Conservation (phyloP, 2,797 vertebrate genomes). For the Lithobates sylvaticus region DNA sequence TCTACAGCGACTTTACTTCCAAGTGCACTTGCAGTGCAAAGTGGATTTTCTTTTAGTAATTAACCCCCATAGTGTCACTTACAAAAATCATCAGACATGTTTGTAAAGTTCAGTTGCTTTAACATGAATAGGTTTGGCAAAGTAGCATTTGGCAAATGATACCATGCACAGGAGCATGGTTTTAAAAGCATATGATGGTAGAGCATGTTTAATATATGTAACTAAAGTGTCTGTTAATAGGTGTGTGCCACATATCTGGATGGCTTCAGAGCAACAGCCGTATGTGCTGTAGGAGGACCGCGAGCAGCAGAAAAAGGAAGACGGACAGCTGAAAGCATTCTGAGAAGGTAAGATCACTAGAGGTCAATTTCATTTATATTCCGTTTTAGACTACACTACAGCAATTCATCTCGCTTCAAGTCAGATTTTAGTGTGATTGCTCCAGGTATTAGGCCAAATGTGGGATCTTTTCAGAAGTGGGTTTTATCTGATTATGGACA, state of each 20-base stretch:
- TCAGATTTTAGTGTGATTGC: too few species aligned
- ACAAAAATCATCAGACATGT: background rate
- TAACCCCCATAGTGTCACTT: too few species aligned
- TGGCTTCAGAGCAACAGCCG: constrained; percentile 86
- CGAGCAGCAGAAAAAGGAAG: constrained; percentile 81
- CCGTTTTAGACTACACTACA: too few species aligned
- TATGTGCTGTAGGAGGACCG: constrained; percentile 83
- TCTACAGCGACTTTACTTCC: too few species aligned
- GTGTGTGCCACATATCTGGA: constrained; percentile 87
- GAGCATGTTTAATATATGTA: background rate
- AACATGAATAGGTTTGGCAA: background rate
- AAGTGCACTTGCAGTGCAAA: too few species aligned
- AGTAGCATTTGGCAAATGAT: background rate
- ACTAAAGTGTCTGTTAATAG: constrained; percentile 66
- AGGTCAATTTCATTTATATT: background rate
- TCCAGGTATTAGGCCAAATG: background rate
- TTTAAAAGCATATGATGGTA: background rate
- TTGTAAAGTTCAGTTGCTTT: background rate
- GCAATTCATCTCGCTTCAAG: too few species aligned
- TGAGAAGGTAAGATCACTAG: constrained; percentile 74
- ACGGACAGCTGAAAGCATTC: constrained; percentile 80
- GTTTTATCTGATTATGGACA: too few species aligned
- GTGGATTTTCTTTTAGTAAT: too few species aligned
- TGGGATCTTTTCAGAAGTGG: background rate
- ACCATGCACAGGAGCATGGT: background rate